Base-by-base conservation (phyloP, 2,113 vertebrate genomes). In the Thinocorus orbignyianus region DNA sequence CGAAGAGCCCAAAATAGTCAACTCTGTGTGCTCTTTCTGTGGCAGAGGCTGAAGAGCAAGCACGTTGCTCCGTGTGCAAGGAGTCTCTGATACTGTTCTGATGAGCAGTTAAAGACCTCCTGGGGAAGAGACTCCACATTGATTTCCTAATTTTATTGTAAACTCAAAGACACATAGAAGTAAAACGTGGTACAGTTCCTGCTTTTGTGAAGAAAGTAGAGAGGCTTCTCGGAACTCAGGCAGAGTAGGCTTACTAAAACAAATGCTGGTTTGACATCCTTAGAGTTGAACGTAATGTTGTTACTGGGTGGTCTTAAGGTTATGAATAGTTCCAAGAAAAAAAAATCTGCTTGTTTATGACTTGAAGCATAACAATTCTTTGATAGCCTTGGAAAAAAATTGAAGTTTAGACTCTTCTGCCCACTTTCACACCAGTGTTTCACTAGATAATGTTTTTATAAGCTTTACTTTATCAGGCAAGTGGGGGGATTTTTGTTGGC, bases 311-410 rank as follows among this genome's bases (percentile, higher is more conserved):
- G 86, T 92, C 88, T 68, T 84, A 65, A 72, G 55, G n/a, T 33
- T 94, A 93, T 93, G 87, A 95, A 95, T 95, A 92, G 66, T 90
- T 85, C 5, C 20, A 85, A 64, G n/a, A 10, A 80, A 78, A 69
- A 60, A 60, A 81, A 84, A 78, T 3, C 19, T 12, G 17, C 8
- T 83, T 83, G 35, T 91, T 92, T 93, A 81, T 64, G 42, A 62
- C 72, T 92, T 35, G 55, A 84, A 86, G 58, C 39, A 17, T 81
- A 79, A 84, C 55, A 91, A 31, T 79, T 74, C n/a, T 79, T 58
- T 49, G 17, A 41, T 51, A 57, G 62, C 25, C 42, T 52, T 93
- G 41, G 33, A 33, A 46, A 81, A 80, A 48, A 55, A 39, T 8
- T 88, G 35, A 73, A 74, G 33, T 69, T 18, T 77, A 39, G 76